Base-by-base conservation (phyloP, 1,140 invertebrate genomes). In the Antheraea pernyi region DNA sequence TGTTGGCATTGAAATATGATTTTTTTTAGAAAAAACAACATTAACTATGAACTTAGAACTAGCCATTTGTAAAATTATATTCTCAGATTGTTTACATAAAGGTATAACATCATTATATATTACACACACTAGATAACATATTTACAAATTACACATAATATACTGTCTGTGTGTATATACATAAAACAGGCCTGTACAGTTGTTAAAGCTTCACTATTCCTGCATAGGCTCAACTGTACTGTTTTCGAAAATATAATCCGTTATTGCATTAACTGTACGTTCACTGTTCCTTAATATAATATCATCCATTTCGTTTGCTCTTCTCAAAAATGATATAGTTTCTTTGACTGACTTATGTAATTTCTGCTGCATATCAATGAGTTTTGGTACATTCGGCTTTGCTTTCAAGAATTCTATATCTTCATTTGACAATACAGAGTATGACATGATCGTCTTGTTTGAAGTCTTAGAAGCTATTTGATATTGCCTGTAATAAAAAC, bases 371-470 rank as follows among this genome's bases (percentile, higher is more conserved):
- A 76, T 83, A 13, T 89, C 86, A n/a, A 85, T 69, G 8, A 91
- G 69, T 74, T 86, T 84, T 19, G 82, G 75, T 72, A 86, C 74
- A 60, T 89, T 89, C 7, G 85, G 78, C 78, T 90, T 91, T 53
- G 67, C 82, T 73, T 89, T 89, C 7, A 91, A 72, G 68, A 91
- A 91, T 74, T 88, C 86, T 36, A 91, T 91, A 65, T 91, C 87
- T 75, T 91, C 89, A 75, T 84, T 84, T 73, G 82, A 76, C 61
- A 91, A 71, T 70, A 80, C 80, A 36, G 86, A 75, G 67, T 89
- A 91, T 36, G 80, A 84, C 67, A 90, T 81, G 65, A 76, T 84
- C 63, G 86, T 80, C 77, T 74, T 78, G 66, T 76, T 85, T 8
- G 82, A 68, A 62, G 83, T 66, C 68, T 86, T 87, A 37, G 60